Evolutionary conservation across 2,888 invertebrate species (phyloP).

Genomic region (Mimas tiliae): DNA sequence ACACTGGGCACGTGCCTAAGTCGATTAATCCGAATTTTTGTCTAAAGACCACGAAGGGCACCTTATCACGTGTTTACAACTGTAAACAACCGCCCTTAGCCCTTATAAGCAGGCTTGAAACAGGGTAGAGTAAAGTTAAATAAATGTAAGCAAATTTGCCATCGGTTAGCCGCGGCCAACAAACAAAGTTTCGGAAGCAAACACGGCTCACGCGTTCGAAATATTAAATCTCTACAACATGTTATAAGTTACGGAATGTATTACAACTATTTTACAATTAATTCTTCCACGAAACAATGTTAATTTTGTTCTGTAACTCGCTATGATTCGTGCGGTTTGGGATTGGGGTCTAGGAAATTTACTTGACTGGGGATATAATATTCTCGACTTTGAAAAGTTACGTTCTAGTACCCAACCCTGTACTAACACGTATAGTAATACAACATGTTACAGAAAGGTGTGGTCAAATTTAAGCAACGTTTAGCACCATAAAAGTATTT

Average conservation of each 20-base stretch:
- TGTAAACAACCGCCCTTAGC: not conserved
- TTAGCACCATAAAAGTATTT: too few species aligned
- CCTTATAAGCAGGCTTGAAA: not conserved
- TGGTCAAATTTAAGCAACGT: too few species aligned
- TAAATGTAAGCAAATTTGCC: constrained; percentile 3
- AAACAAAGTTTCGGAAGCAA: constrained; percentile 9
- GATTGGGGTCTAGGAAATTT: not conserved
- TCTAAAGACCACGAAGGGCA: not conserved
- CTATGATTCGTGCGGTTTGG: not conserved
- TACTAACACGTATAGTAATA: too few species aligned
- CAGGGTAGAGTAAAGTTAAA: not conserved
- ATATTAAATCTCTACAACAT: constrained; percentile 1
- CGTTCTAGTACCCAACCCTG: too few species aligned
- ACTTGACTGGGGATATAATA: not conserved
- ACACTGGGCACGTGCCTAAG: too few species aligned
- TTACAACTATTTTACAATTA: constrained; percentile 10
- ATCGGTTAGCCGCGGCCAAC: constrained; percentile 15
- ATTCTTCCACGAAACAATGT: not conserved
- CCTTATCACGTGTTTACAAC: not conserved
- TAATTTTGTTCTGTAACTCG: constrained; percentile 6
- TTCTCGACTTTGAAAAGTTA: too few species aligned
- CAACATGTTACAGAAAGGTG: too few species aligned
- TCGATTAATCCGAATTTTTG: too few species aligned
- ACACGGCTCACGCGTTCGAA: not conserved
- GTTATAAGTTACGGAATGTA: not conserved